A percentile compares a stretch with the other conserved stretches of the same genome.
Evolutionary conservation across 2,888 invertebrate genomes (phyloP).

Genomic region (Therioaphis trifolii): DNA sequence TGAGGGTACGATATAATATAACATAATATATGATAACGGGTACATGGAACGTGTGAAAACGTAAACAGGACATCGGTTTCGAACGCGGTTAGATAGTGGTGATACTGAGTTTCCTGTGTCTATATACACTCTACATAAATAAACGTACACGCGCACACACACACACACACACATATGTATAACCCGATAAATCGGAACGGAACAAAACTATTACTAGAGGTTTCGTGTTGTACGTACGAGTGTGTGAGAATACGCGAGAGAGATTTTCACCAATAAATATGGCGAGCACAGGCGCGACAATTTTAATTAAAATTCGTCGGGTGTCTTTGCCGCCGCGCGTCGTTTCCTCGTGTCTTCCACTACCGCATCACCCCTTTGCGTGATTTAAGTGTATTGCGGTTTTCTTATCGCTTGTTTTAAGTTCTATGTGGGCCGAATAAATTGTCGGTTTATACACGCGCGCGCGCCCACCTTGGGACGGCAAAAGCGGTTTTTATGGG

Average conservation of each 20-base stretch:
- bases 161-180: background rate
- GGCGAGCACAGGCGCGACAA: constrained; percentile 58
- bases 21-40: constrained; percentile 31
- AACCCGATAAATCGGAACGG: constrained; percentile 38
- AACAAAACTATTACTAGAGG: constrained; percentile 38
- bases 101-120: constrained; percentile 45
- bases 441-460: constrained; percentile 54
- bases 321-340: constrained; percentile 43
- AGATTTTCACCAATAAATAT: constrained; percentile 57
- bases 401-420: constrained; percentile 62
- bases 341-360: background rate
- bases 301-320: constrained; percentile 62
- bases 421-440: constrained; percentile 58
- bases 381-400: constrained; percentile 61
- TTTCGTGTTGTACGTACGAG: background rate
- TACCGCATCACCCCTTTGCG: background rate
- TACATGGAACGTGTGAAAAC: constrained; percentile 29
- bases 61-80: constrained; percentile 55
- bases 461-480: constrained; percentile 51
- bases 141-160: background rate
- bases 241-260: background rate
- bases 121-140: background rate
- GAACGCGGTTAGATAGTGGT: constrained; percentile 28
- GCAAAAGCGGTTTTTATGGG: constrained; percentile 57
- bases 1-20: constrained; percentile 24